Evolutionary conservation across 2,888 invertebrate genomes (phyloP).

Genomic region (Conus canariensis): DNA sequence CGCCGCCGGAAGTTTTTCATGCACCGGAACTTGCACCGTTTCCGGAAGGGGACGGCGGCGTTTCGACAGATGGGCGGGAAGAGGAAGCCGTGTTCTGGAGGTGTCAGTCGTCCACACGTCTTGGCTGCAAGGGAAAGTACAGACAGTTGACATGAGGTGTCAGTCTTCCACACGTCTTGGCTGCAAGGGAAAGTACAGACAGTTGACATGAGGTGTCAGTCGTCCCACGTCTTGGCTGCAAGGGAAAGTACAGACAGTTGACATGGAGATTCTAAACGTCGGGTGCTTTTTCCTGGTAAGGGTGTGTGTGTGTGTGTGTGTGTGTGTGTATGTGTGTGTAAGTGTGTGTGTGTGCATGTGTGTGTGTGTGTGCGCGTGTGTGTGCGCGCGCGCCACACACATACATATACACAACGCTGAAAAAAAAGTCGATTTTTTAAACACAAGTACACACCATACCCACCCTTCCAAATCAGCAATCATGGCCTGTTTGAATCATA

Average conservation of each 20-base stretch:
- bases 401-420: too few species aligned
- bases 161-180: constrained; percentile 41
- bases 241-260: constrained; percentile 49
- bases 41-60: constrained; percentile 46
- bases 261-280: not conserved
- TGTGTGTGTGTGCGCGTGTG: too few species aligned
- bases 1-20: constrained; percentile 36
- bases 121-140: constrained; percentile 4
- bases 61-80: constrained; percentile 44
- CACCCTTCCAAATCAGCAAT: too few species aligned
- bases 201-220: too few species aligned
- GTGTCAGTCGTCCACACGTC: constrained; percentile 39
- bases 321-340: too few species aligned
- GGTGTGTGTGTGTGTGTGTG: too few species aligned
- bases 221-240: not conserved
- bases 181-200: not conserved
- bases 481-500: too few species aligned
- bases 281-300: not conserved
- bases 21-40: constrained; percentile 48
- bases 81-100: constrained; percentile 45
- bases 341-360: too few species aligned
- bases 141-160: constrained; percentile 42
- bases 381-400: too few species aligned
- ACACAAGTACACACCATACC: too few species aligned
- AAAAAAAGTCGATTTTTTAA: too few species aligned